Base-by-base conservation (phyloP, 1,140 invertebrate species). In the Drosophila murphyi region DNA sequence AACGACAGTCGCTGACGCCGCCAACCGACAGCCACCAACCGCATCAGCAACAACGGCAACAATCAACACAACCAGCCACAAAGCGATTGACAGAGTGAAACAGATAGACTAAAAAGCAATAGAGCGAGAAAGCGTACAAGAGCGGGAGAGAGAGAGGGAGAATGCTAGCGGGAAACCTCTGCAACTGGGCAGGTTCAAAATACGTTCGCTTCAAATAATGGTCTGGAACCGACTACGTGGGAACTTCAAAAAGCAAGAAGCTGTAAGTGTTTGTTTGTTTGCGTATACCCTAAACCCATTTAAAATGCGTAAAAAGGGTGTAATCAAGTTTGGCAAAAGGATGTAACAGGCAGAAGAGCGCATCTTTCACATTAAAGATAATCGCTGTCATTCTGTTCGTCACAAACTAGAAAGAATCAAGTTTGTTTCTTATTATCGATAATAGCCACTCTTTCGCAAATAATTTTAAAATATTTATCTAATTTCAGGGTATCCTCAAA, bases 1-100 rank as follows among this genome's bases (percentile, higher is more conserved):
- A 88, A 88, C 82, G 76, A 77, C 83, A 72, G 70, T 65, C 64
- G 70, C 76, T 57, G 67, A 61, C 65, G 72, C 67, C 51, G 67
- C 67, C 65, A 78, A 59, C 68, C 77, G 34, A 57, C 55, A 64
- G 55, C 62, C 78, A 63, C 57, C 68, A 68, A 34, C 82, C 73
- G 64, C 70, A 52, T 32, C 35, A 51, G 54, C 55, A 62, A 39
- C 5, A 62, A 45, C 34, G 43, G 20, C 55, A 63, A 59, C 61
- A 72, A 79, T 67, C 57, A 63, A 55, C 54, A 59, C 68, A 76
- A 52, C 39, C 60, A 72, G 48, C 73, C 60, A 72, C 68, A 65
- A 64, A 76, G 47, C 52, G 72, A 70, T 43, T 70, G 57, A 28
- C 43, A 56, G 37, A 54, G 31, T 32, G 67, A 55, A 43, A 65